phyloP scores from a whole-genome alignment of 2,888 invertebrate genomes.

The Leptinotarsa tumamoca region DNA sequence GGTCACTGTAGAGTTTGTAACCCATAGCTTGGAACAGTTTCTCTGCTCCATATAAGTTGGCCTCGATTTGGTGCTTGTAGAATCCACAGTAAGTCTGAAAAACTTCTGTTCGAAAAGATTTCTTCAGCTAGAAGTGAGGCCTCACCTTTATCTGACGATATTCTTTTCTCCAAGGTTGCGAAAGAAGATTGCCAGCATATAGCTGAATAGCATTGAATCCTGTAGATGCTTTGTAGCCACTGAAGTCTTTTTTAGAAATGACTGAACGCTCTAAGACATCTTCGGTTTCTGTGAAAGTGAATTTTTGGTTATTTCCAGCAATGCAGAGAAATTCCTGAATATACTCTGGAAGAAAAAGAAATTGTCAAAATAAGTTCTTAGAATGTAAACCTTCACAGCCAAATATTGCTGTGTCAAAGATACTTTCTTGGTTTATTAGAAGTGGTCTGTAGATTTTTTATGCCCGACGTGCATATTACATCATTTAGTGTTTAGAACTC shows the following conservation, averaged over 20 bases:
- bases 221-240: slow-evolving; percentile 82
- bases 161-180: slow-evolving; percentile 91
- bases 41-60: slow-evolving; percentile 83
- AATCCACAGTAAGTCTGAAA: slow-evolving; percentile 86
- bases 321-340: slow-evolving; percentile 83
- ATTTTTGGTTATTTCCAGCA: slow-evolving; percentile 84
- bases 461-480: too few species aligned
- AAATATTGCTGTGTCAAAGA: too few species aligned
- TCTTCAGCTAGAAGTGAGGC: neutral
- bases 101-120: neutral
- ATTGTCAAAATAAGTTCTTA: neutral
- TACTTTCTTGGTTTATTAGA: too few species aligned
- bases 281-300: slow-evolving; percentile 79
- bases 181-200: slow-evolving; percentile 86
- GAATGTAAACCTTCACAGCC: neutral
- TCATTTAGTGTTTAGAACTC: too few species aligned
- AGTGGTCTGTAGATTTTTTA: too few species aligned
- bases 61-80: slow-evolving; percentile 88
- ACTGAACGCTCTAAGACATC: slow-evolving; percentile 82
- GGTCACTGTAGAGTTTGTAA: slow-evolving; percentile 74
- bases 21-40: slow-evolving; percentile 85
- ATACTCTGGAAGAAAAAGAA: slow-evolving; percentile 70
- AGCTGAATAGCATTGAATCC: slow-evolving; percentile 88
- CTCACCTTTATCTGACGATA: slow-evolving; percentile 82
- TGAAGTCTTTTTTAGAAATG: slow-evolving; percentile 78